Base-by-base conservation (phyloP, 2,797 vertebrate genomes). In the Numenius phaeopus region DNA sequence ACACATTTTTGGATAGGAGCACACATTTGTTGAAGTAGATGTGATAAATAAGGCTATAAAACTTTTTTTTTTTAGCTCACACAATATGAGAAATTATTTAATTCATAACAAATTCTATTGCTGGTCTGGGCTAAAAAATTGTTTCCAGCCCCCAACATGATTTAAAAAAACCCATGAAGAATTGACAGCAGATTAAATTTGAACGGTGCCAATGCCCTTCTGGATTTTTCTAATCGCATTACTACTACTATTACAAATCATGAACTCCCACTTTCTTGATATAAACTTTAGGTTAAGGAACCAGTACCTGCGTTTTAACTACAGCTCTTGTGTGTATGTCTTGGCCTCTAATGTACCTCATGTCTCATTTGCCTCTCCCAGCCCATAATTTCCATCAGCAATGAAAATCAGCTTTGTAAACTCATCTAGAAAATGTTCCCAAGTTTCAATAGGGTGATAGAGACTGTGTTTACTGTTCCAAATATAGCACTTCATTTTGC, bases 341-440 rank as follows among this genome's bases (percentile, higher is more conserved):
- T 92, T 95, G 90, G 83, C 61, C 40, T 73, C 19, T 86, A 47
- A 59, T 18, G 12, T 64, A 58, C 26, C 39, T 47, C 4, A 8
- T 8, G 2, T 24, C 20, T 71, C 29, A 67, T 90, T 85, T 79
- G 32, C 57, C 66, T 94, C 81, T 94, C 81, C 24, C 49, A 94
- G 17, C 34, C 66, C 55, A 16, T 83, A 83, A 89, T 66, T 95
- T 89, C 70, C 1, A 10, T 76, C 78, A 87, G 66, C 71, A 89
- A 17, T 54, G 70, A 91, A 95, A 95, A 83, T 59, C 89, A 72
- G 29, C n/a, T 92, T 89, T 81, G 46, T 79, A 84, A 94, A 47
- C 69, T 83, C 47, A 44, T 34, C 52, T 77, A 81, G 64, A 83
- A 93, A 90, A 79, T 15, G 3, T 75, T 61, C 72, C 83, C n/a